Percentiles rank a stretch among this genome's conserved stretches.
Evolutionary conservation across 2,797 vertebrate genomes (phyloP).

Genomic region (Gymnopithys bicolor): DNA sequence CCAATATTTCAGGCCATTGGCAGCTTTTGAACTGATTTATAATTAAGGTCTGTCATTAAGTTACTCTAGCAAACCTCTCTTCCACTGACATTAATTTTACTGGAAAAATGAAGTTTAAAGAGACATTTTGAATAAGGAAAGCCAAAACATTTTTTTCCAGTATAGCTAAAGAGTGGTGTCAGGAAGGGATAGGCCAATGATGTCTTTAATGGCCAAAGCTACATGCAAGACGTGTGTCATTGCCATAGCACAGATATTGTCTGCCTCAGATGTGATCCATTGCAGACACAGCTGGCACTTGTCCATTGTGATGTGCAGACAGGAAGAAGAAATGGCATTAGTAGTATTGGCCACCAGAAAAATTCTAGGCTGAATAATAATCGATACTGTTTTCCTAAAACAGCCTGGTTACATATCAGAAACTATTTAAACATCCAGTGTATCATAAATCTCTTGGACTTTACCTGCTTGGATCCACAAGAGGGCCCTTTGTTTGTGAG

Average conservation of each 20-base stretch:
- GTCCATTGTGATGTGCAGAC: background rate
- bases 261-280: background rate
- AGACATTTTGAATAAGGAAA: background rate
- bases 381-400: background rate
- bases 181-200: background rate
- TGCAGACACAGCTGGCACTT: background rate
- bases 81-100: background rate
- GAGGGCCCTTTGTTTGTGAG: conserved; percentile 69
- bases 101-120: background rate
- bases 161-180: background rate
- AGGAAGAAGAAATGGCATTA: background rate
- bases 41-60: background rate
- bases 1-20: background rate
- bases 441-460: background rate
- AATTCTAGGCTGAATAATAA: background rate
- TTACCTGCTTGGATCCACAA: conserved; percentile 65
- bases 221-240: background rate
- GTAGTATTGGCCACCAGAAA: background rate
- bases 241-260: fast-evolving
- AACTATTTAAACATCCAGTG: background rate
- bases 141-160: fast-evolving
- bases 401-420: background rate
- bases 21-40: background rate
- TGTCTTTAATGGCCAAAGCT: background rate
- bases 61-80: background rate